phyloP scores from a whole-genome alignment of 1,140 invertebrate species.

The Cyrtorhinus lividipennis region DNA sequence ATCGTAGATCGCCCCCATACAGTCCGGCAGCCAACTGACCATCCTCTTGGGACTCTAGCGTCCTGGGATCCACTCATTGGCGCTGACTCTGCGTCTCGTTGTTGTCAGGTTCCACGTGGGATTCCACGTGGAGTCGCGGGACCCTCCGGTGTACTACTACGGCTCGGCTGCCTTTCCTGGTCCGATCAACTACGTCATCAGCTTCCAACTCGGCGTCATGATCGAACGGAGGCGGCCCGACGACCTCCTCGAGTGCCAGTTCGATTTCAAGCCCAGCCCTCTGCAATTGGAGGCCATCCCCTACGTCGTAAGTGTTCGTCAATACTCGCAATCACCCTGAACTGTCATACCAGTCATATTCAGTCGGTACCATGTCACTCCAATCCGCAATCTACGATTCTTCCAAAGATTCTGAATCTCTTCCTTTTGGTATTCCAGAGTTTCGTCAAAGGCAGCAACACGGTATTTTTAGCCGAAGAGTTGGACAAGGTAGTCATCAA shows the following conservation, averaged over 20 bases:
- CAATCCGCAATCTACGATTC: neutral
- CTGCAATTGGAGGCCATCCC: neutral
- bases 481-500: neutral
- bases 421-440: neutral
- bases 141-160: slow-evolving; percentile 5
- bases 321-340: neutral
- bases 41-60: no score
- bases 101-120: slow-evolving; percentile 3
- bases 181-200: neutral
- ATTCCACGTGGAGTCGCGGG: neutral
- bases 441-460: neutral
- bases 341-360: neutral
- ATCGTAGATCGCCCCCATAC: no score
- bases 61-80: no score
- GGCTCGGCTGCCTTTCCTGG: neutral
- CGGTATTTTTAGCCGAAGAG: neutral
- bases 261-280: neutral
- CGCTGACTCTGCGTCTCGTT: no score
- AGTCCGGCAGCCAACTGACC: no score
- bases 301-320: neutral
- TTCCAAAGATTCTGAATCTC: neutral
- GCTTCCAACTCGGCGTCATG: neutral
- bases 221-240: neutral
- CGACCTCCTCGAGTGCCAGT: neutral
- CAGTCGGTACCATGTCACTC: neutral